Evolutionary conservation across 2,888 invertebrate species (phyloP).

Genomic region (Myopa tessellatipennis): DNA sequence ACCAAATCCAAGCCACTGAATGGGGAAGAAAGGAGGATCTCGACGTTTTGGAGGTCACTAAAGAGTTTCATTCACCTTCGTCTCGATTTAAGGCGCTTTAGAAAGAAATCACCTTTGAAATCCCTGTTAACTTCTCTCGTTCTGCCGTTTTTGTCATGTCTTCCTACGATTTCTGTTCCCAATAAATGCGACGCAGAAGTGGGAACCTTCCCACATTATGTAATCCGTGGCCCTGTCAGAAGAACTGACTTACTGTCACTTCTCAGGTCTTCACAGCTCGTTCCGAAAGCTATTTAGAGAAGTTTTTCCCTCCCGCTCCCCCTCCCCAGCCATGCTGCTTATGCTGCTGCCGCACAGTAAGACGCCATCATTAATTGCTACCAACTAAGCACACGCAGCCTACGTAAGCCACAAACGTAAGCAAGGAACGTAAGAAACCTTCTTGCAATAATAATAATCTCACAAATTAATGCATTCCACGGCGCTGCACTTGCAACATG

Average conservation of each 20-base stretch:
- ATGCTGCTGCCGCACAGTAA: neutral
- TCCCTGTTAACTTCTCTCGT: too few species aligned
- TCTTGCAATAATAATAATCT: conserved; percentile 32
- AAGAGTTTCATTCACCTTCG: too few species aligned
- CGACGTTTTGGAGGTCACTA: too few species aligned
- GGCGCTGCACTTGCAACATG: conserved; percentile 29
- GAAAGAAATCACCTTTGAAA: too few species aligned
- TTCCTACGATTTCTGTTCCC: too few species aligned
- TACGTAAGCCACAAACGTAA: neutral
- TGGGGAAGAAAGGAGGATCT: too few species aligned
- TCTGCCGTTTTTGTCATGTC: too few species aligned
- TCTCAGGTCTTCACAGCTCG: neutral
- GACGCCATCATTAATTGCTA: neutral
- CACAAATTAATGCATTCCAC: conserved; percentile 38
- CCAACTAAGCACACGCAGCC: neutral
- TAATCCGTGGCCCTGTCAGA: neutral
- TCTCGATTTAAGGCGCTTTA: too few species aligned
- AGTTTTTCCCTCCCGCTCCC: neutral
- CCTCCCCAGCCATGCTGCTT: neutral
- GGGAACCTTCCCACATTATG: neutral
- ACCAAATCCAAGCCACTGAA: too few species aligned
- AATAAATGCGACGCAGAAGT: neutral
- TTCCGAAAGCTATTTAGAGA: neutral
- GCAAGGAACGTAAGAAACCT: neutral
- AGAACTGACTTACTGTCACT: neutral